A percentile compares a stretch with the other conserved stretches of the same genome.
Conservation (phyloP, 23 tunicate species). For the Halocynthia aurantium region DNA sequence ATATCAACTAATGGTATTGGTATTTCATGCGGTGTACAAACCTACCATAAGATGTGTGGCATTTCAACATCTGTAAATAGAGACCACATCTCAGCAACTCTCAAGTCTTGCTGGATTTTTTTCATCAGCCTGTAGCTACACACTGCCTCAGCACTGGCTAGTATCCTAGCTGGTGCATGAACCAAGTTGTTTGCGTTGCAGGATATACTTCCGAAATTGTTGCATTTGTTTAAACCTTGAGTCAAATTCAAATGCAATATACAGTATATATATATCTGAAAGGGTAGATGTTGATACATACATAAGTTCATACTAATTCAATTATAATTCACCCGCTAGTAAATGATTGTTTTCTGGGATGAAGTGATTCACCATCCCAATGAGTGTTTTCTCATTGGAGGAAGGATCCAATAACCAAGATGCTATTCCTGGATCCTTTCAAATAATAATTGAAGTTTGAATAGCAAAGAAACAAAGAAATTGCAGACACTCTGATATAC, state of each 20-base stretch:
- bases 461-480: not conserved
- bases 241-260: not conserved
- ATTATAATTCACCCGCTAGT: not conserved
- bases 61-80: conserved; percentile 32
- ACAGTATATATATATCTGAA: not conserved
- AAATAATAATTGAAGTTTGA: not conserved
- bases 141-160: conserved; percentile 16
- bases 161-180: conserved; percentile 8
- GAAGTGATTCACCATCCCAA: conserved; percentile 18
- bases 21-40: not conserved
- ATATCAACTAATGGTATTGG: too few species aligned
- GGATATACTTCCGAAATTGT: conserved; percentile 13
- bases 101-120: conserved; percentile 20
- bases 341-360: conserved; percentile 11
- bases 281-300: not conserved
- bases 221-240: conserved; percentile 14
- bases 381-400: conserved; percentile 3
- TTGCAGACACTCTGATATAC: not conserved
- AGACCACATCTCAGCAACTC: conserved; percentile 25
- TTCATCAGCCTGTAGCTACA: conserved; percentile 21
- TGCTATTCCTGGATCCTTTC: conserved; percentile 59
- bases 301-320: not conserved
- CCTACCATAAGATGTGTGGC: conserved; percentile 31
- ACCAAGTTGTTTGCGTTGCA: not conserved
- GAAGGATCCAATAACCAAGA: conserved; percentile 69